A percentile compares a stretch with the other conserved stretches of the same genome.
Evolutionary conservation across 1,140 invertebrate genomes (phyloP).

Genomic region (Yoshiicerus persimilis): DNA sequence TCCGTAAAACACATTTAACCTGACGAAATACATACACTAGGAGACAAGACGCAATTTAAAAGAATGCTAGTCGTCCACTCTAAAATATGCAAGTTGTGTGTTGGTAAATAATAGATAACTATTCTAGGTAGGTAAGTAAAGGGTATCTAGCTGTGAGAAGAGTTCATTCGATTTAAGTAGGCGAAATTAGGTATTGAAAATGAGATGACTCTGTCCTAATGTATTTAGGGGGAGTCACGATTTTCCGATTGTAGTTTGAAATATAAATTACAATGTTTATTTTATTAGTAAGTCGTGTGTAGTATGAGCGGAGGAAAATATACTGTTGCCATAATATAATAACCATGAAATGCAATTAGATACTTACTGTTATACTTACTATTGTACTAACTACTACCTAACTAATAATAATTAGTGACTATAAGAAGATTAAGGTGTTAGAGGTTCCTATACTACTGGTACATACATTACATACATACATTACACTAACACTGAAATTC

Average conservation of each 20-base stretch:
- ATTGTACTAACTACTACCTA: not conserved
- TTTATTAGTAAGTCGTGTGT: not conserved
- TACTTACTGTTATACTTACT: too few species aligned
- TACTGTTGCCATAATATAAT: not conserved
- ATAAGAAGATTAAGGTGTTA: not conserved
- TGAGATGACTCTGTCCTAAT: not conserved
- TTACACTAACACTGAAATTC: not conserved
- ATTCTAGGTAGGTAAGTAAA: not conserved
- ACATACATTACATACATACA: not conserved
- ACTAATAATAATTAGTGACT: not conserved
- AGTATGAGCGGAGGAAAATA: not conserved
- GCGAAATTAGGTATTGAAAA: not conserved
- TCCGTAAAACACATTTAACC: not conserved
- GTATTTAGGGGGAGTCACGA: not conserved
- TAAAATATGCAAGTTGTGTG: not conserved
- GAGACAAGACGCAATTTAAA: constrained; percentile 1
- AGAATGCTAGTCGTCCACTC: constrained; percentile 11
- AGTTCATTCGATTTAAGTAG: not conserved
- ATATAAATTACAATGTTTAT: not conserved
- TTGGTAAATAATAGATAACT: not conserved
- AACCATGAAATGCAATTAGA: not conserved
- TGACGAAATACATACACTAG: not conserved
- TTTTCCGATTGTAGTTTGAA: not conserved
- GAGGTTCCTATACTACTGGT: not conserved
- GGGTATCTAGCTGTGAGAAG: not conserved